Evolutionary conservation across 2,797 vertebrate species (phyloP), one percentile per base, ranked within the genome.

Genomic region (Thunnus albacares): DNA sequence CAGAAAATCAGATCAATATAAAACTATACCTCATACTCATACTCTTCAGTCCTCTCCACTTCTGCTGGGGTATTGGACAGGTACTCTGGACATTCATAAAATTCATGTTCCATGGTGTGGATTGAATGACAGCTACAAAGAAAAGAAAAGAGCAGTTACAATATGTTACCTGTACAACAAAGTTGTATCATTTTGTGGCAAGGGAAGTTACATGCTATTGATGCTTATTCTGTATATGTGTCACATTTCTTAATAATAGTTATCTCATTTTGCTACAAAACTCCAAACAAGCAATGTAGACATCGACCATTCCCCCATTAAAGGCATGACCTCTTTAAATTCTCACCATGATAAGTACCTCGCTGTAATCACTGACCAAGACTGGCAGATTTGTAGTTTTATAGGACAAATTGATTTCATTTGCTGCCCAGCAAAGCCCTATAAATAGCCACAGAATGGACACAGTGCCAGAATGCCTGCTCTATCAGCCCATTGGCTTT

Each of bases 21-120:
- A 57, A 73, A 51, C 38, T 1, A 90, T 95, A 98, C 98, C 98
- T 99, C 98, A 75, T 97, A 99, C 84, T 98, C 97, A 58, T 97
- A 97, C 80, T 99, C 97, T 33, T 98, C 97, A 14, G 96, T 90
- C 93, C 97, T 96, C 81, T 98, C 98, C 85, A 89, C 95, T 73
- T 97, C 97, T 76, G 93, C 95, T 60, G 95, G 96, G 79, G 96
- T 93, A 84, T 95, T 96, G 87, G 97, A 96, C 76, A 98, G 94
- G 85, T 97, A 99, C 87, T 98, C 98, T 33, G 97, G 96, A 93
- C 97, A 97, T 92, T 98, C 98, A 77, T 97, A 99, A 94, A 96
- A 98, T 86, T 98, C 98, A 47, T 96, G 97, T 62, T 97, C 97
- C 96, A 96, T 96, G 0, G 97, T 97, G 89, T 98, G 98, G 90